Percentiles rank a stretch among this genome's conserved stretches.
These are phyloP conservation scores for Hoplodrina blanda DNA, from an alignment of 2,888 invertebrate genomes.

Conservation along the genomic window DNA sequence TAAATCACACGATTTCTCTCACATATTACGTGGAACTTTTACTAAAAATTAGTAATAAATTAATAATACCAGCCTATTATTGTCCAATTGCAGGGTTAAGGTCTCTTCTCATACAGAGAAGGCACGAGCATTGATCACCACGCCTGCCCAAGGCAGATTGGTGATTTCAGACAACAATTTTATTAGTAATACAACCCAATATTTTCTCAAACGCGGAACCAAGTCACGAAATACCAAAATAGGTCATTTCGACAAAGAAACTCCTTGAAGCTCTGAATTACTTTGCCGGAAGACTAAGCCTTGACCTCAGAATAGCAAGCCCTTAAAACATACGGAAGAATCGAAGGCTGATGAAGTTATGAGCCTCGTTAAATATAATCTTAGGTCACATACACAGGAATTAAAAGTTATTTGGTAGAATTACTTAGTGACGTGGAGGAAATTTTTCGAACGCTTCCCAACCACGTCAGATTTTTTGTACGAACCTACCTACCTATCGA, in stretches of 20 bases:
- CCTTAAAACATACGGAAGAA: conserved; percentile 58
- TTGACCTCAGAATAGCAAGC: conserved; percentile 52
- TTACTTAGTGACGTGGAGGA: conserved; percentile 20
- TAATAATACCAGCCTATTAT: too few species aligned
- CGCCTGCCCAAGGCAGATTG: too few species aligned
- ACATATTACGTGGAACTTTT: neutral
- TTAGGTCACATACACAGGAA: conserved; percentile 44
- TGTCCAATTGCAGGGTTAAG: too few species aligned
- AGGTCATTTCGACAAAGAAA: conserved; percentile 33
- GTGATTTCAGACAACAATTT: conserved; percentile 4
- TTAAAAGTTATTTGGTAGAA: conserved; percentile 38
- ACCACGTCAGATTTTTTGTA: too few species aligned
- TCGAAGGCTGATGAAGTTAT: conserved; percentile 58
- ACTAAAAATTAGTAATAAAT: neutral
- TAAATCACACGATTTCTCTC: too few species aligned
- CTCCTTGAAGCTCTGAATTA: conserved; percentile 53
- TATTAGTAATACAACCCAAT: conserved; percentile 15
- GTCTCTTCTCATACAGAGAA: too few species aligned
- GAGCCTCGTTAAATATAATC: conserved; percentile 52
- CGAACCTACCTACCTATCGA: too few species aligned
- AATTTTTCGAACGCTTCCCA: conserved; percentile 6
- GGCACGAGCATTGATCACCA: too few species aligned
- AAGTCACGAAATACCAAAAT: conserved; percentile 47
- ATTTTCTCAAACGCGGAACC: conserved; percentile 31
- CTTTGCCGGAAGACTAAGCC: conserved; percentile 38